Evolutionary conservation across 2,888 invertebrate genomes (phyloP).

Genomic region (Sphaerolaimus hirsutus): DNA sequence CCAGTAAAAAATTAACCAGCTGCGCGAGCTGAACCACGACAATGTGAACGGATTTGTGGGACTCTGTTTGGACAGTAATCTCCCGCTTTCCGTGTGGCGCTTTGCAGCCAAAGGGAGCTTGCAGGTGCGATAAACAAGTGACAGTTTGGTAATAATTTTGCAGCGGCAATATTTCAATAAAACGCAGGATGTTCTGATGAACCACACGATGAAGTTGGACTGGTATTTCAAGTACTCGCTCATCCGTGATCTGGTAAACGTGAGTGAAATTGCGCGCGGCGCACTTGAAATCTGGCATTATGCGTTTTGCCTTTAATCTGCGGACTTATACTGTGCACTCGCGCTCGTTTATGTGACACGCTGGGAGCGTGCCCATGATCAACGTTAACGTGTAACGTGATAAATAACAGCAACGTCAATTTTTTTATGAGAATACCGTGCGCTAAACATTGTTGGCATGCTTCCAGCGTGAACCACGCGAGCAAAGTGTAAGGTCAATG

Average conservation of each 20-base stretch:
- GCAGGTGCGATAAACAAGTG: not conserved
- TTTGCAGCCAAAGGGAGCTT: constrained; percentile 4
- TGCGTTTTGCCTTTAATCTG: too few relatives aligned
- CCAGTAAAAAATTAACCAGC: not conserved
- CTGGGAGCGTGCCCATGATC: not conserved
- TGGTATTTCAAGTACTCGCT: constrained; percentile 6
- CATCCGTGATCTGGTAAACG: constrained; percentile 2
- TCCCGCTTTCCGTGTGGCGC: constrained; percentile 1
- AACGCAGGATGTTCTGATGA: constrained; percentile 3
- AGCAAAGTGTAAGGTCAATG: too few relatives aligned
- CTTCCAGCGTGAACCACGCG: too few relatives aligned
- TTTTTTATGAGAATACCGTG: too few relatives aligned
- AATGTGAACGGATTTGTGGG: constrained; percentile 4
- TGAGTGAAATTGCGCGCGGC: not conserved
- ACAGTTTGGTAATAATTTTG: not conserved
- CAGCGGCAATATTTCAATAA: not conserved
- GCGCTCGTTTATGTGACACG: not conserved
- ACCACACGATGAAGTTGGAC: constrained; percentile 1
- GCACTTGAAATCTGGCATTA: too few relatives aligned
- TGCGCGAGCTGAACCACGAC: constrained; percentile 4
- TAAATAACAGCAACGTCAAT: too few relatives aligned
- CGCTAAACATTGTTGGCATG: too few relatives aligned
- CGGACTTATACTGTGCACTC: too few relatives aligned
- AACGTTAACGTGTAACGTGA: not conserved
- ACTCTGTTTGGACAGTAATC: constrained; percentile 1